A percentile compares a stretch with the other conserved stretches of the same genome.
These are phyloP conservation scores for Apocrypta bakeri DNA, from an alignment of 1,140 invertebrate genomes.

Conservation along the genomic window DNA sequence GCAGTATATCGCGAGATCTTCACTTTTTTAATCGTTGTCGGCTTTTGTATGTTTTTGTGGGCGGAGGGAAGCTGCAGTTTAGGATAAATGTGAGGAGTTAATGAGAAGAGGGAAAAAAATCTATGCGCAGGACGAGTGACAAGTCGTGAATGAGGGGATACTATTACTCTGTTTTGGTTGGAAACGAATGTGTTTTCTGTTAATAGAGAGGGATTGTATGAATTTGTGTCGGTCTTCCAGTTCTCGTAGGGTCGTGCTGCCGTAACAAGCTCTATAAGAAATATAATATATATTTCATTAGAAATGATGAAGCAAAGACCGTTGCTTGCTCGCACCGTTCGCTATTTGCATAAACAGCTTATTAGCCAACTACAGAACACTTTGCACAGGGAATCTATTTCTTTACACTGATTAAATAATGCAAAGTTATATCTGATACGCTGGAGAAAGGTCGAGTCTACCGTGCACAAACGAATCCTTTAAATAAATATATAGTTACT, in stretches of 20 bases:
- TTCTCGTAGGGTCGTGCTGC: too few relatives aligned
- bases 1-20: neutral
- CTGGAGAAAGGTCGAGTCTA: neutral
- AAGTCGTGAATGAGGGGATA: neutral
- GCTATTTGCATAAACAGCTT: too few relatives aligned
- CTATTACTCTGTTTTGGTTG: neutral
- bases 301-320: too few relatives aligned
- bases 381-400: too few relatives aligned
- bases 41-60: neutral
- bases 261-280: too few relatives aligned
- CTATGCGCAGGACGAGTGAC: neutral
- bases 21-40: neutral
- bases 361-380: too few relatives aligned
- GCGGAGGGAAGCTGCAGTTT: neutral
- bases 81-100: neutral
- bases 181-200: neutral
- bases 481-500: neutral
- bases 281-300: too few relatives aligned
- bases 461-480: neutral
- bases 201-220: neutral
- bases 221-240: too few relatives aligned
- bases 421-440: neutral
- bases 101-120: neutral
- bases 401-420: too few relatives aligned
- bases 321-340: too few relatives aligned